Evolutionary conservation across 2,797 vertebrate species (phyloP).

Genomic region (Sebastes wilsoni): DNA sequence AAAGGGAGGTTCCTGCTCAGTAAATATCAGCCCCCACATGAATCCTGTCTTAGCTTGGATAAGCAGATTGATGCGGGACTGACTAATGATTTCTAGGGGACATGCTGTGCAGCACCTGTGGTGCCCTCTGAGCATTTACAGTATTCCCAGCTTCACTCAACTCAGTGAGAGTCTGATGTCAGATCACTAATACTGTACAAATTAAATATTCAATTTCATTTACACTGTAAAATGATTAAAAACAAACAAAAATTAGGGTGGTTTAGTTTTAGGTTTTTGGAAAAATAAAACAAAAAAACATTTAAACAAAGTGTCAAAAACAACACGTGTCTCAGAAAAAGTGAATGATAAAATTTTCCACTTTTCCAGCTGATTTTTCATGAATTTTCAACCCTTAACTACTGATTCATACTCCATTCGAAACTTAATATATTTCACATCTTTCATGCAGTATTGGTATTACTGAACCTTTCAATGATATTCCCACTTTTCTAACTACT

Average conservation of each 20-base stretch:
- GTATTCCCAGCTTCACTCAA: slow-evolving; percentile 6
- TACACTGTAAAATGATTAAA: not conserved
- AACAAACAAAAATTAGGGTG: not conserved
- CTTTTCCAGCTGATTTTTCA: too few species aligned
- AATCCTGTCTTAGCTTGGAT: slow-evolving; percentile 23
- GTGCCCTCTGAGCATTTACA: slow-evolving; percentile 5
- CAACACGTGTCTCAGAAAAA: too few species aligned
- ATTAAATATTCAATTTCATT: not conserved
- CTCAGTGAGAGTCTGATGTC: not conserved
- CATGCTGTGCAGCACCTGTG: slow-evolving; percentile 51
- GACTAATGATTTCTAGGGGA: slow-evolving; percentile 46
- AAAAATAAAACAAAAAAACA: not conserved
- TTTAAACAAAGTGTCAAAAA: too few species aligned
- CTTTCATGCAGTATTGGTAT: too few species aligned
- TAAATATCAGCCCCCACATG: slow-evolving; percentile 48
- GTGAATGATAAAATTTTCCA: too few species aligned
- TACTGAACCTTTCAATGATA: too few species aligned
- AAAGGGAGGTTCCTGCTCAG: slow-evolving; percentile 34
- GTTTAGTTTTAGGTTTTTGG: not conserved
- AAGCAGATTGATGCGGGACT: slow-evolving; percentile 41
- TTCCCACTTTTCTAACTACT: too few species aligned
- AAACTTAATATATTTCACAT: too few species aligned
- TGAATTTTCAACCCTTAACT: too few species aligned
- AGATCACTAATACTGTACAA: not conserved
- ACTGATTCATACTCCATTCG: too few species aligned